These are phyloP conservation scores for Schizaphis graminum DNA, from an alignment of 2,888 invertebrate species.

Conservation along the genomic window DNA sequence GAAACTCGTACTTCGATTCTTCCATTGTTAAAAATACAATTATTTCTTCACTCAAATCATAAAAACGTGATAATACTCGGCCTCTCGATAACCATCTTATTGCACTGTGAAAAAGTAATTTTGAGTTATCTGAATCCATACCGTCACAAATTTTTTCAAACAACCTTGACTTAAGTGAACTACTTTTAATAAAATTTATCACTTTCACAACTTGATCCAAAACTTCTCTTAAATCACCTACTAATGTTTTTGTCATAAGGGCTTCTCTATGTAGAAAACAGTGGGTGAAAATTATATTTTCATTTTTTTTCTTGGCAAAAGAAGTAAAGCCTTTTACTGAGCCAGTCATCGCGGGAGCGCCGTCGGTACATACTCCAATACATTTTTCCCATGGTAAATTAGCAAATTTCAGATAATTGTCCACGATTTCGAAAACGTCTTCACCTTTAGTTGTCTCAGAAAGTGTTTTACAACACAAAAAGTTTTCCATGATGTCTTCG, in stretches of 20 bases:
- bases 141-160: conserved; percentile 66
- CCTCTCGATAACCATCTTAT: conserved; percentile 67
- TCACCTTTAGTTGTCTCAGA: conserved; percentile 67
- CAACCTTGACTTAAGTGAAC: conserved; percentile 65
- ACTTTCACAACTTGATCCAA: conserved; percentile 62
- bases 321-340: conserved; percentile 49
- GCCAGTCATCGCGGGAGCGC: conserved; percentile 49
- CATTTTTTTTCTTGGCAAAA: conserved; percentile 67
- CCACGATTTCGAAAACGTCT: conserved; percentile 67
- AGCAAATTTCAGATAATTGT: conserved; percentile 66
- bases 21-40: conserved; percentile 29
- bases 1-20: conserved; percentile 15
- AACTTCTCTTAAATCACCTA: conserved; percentile 49
- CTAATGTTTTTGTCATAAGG: conserved; percentile 17
- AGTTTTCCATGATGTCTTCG: too few species aligned
- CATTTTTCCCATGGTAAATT: conserved; percentile 67
- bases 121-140: conserved; percentile 67
- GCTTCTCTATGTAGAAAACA: conserved; percentile 59
- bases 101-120: conserved; percentile 67
- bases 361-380: conserved; percentile 66
- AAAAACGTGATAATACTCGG: conserved; percentile 65
- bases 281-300: conserved; percentile 65
- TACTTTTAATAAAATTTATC: conserved; percentile 67
- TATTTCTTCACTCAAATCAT: conserved; percentile 62
- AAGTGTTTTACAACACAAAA: conserved; percentile 67